Base-by-base conservation (phyloP, 2,888 invertebrate genomes). In the Archips xylosteana region DNA sequence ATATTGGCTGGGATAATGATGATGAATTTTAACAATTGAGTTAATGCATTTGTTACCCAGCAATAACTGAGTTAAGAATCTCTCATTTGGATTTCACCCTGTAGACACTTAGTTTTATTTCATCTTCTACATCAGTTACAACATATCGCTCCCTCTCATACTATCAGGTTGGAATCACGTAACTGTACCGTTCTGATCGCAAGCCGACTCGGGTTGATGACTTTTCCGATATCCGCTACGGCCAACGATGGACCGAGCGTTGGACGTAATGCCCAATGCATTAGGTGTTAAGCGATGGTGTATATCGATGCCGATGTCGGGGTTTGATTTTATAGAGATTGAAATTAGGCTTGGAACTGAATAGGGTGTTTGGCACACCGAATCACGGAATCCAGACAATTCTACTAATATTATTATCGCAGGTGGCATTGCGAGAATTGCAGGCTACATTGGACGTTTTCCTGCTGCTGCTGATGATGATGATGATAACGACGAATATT, bases 141-240 rank as follows among this genome's bases (percentile, higher is more conserved):
- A 61, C 39, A 39, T 36, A n/a, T 39, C 13, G n/a, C n/a, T 9
- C 32, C 9, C n/a, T n/a, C 23, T 63, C 42, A 5, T 23, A 6
- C 23, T 64, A 49, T 42, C 15, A 34, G 15, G 36, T 34, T 60
- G n/a, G 54, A 49, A 54, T 54, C 54, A 54, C 54, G 54, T 54
- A 42, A 51, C 54, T 12, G 32, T 32, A 47, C 6, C 63, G 13
- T 47, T 63, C n/a, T 34, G 51, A 65, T 49, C 42, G 10, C 36
- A 10, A n/a, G n/a, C 66, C 54, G 32, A 15, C 36, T 54, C 39
- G 47, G 60, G 57, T 47, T 74, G 69, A 74, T 74, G 73, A 60
- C 73, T 69, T 74, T 73, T 69, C 73, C 73, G 49, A 74, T 74
- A 74, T 74, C 73, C 73, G 68, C 23, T 42, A 54, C 10, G 59